Evolutionary conservation across 2,113 vertebrate genomes (phyloP), one percentile per base, ranked within the genome.

Genomic region (Cnemophilus loriae): DNA sequence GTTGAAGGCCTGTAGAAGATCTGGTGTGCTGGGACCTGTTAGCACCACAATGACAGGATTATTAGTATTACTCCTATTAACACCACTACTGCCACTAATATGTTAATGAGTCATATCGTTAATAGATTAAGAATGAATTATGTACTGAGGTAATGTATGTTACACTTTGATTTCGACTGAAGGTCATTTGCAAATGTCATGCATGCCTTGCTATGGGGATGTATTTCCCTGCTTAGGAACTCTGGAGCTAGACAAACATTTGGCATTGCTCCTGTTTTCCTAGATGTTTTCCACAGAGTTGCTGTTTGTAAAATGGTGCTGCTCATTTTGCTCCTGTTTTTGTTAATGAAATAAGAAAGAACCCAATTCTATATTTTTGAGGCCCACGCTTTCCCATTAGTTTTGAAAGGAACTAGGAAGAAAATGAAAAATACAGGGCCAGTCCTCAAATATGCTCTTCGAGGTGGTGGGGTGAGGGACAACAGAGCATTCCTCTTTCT

Each of bases 101-200:
- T 81, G 80, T 87, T 96, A 96, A 97, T 93, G 94, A 96, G 52
- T 78, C 88, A 73, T 65, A 80, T 94, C 20, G 46, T 89, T 95
- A 95, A 92, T 95, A 97, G 94, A 93, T 95, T 92, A 90, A 90
- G 78, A 92, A 85, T 59, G 20, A 95, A 84, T 96, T 92, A 95
- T 56, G 35, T 74, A 70, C 76, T 59, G 79, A 86, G 56, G 80
- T 94, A 90, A 95, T 41, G 18, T 26, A 33, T 16, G 79, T 81
- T 91, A 37, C 39, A n/a, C 82, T 78, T 77, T 49, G 82, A 90
- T 95, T 97, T 81, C 32, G 2, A 71, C 73, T 68, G 68, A 87
- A 93, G 56, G 75, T 69, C 90, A 26, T 90, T 89, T 95, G 86
- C 73, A 93, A 65, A 84, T 90, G 64, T 84, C 77, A 49, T 18